Percentiles rank a stretch among this genome's conserved stretches.
phyloP scores from a whole-genome alignment of 2,797 vertebrate species.

The Poeciliopsis paucimaculata region DNA sequence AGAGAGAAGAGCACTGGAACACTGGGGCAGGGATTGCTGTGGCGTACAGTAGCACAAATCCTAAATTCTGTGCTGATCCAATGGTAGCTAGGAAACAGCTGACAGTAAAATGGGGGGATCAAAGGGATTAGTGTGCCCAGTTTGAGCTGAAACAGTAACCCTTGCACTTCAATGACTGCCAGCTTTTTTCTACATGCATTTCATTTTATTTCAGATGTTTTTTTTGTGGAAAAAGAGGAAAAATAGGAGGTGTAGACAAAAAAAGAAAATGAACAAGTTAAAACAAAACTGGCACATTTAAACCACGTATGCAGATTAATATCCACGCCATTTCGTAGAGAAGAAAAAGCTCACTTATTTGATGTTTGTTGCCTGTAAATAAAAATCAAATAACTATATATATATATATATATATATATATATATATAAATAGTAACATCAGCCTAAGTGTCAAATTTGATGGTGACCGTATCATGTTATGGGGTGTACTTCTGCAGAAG shows the following conservation, averaged over 20 bases:
- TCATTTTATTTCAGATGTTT: conserved; percentile 21
- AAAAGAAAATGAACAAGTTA: background rate
- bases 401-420: too few species aligned
- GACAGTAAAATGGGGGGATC: conserved; percentile 79
- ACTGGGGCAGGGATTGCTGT: conserved; percentile 73
- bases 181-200: conserved; percentile 57
- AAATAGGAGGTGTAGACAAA: background rate
- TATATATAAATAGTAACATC: background rate
- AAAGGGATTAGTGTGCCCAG: conserved; percentile 77
- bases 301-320: background rate
- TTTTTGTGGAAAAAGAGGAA: background rate
- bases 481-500: background rate
- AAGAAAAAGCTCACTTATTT: background rate
- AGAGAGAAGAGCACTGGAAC: conserved; percentile 68
- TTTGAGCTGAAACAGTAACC: conserved; percentile 76
- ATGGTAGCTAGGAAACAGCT: conserved; percentile 80
- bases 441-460: background rate
- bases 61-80: conserved; percentile 76
- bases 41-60: conserved; percentile 77
- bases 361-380: background rate
- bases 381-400: background rate
- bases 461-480: background rate
- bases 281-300: background rate
- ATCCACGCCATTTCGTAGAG: background rate
- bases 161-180: conserved; percentile 59